These are phyloP conservation scores for Lota lota DNA, from an alignment of 2,113 vertebrate genomes.

Conservation along the genomic window DNA sequence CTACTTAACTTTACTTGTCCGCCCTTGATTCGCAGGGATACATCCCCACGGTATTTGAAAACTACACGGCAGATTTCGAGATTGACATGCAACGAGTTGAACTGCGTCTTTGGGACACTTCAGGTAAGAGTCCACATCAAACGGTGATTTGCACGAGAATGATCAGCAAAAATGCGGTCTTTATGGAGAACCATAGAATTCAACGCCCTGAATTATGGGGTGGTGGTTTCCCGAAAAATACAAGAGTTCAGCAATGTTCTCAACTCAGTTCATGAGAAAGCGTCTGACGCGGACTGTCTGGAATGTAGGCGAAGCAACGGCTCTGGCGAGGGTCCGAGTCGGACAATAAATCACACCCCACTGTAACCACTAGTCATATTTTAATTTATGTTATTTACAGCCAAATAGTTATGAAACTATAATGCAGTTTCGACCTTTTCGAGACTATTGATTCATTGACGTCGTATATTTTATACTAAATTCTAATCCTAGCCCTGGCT, in stretches of 20 bases:
- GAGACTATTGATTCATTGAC: no score
- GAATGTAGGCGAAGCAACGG: constrained; percentile 25
- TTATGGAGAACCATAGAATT: not conserved
- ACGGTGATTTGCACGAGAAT: not conserved
- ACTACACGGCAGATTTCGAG: constrained; percentile 91
- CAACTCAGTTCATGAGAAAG: not conserved
- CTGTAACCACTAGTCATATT: not conserved
- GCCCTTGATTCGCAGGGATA: constrained; percentile 72
- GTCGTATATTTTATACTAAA: no score
- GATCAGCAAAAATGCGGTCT: not conserved
- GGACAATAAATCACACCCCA: not conserved
- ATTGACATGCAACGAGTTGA: constrained; percentile 88
- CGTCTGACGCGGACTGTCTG: constrained; percentile 24
- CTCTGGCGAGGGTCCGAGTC: not conserved
- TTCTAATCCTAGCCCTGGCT: no score
- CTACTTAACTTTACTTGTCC: not conserved
- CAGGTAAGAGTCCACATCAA: constrained; percentile 72
- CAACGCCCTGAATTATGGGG: no score
- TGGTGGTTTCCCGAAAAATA: no score
- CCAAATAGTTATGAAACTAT: no score
- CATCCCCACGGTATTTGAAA: constrained; percentile 87
- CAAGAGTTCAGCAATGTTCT: no score
- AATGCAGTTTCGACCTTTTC: no score
- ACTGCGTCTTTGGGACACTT: constrained; percentile 88
- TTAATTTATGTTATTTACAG: no score